Evolutionary conservation across 1,140 invertebrate species (phyloP).

Genomic region (Tetraneura akinire): DNA sequence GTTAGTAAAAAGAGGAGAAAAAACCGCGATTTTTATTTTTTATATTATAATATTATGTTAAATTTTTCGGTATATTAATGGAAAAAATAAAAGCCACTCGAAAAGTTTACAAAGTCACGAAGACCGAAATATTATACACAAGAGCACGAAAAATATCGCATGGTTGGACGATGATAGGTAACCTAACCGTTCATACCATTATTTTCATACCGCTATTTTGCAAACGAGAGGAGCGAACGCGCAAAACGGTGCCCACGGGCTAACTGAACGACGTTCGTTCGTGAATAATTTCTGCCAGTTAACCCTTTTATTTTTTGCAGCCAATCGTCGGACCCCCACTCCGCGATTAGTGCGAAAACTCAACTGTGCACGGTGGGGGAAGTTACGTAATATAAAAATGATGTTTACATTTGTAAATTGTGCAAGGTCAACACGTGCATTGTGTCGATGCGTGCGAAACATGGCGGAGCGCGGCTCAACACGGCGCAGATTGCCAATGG

Average conservation of each 20-base stretch:
- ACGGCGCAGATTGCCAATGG: constrained; percentile 18
- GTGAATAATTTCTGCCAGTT: constrained; percentile 50
- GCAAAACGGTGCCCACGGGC: constrained; percentile 48
- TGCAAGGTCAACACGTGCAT: constrained; percentile 25
- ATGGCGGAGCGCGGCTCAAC: constrained; percentile 26
- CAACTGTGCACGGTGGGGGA: constrained; percentile 20
- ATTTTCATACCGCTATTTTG: not conserved
- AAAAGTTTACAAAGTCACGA: too few species aligned
- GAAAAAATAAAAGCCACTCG: too few species aligned
- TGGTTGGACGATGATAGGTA: too few species aligned
- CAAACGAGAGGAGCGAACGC: not conserved
- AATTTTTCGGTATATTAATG: too few species aligned
- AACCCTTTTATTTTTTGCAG: constrained; percentile 48
- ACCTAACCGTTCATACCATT: too few species aligned
- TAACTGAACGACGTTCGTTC: constrained; percentile 32
- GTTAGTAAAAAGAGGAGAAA: too few species aligned
- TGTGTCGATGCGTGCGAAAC: constrained; percentile 25
- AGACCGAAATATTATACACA: too few species aligned
- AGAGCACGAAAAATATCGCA: too few species aligned
- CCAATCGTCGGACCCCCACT: constrained; percentile 8
- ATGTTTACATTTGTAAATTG: not conserved
- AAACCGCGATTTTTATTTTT: too few species aligned
- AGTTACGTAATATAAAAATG: constrained; percentile 14
- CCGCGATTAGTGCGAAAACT: constrained; percentile 29
- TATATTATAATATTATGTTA: too few species aligned